phyloP scores from a whole-genome alignment of 2,888 invertebrate species.

The Philonicus albiceps region DNA sequence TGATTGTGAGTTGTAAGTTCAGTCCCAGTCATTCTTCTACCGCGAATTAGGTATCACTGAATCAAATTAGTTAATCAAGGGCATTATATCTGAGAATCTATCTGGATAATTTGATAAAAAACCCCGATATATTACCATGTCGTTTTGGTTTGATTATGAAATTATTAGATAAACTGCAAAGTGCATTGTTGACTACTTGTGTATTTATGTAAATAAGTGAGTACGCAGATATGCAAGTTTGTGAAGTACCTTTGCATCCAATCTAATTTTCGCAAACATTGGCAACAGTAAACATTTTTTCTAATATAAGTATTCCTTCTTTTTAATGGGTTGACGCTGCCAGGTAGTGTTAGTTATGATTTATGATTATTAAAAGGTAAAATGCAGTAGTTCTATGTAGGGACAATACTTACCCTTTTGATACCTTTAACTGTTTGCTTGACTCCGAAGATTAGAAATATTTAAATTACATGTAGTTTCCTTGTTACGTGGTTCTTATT shows the following conservation, averaged over 20 bases:
- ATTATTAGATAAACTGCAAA: background rate
- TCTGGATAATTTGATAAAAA: slow-evolving; percentile 3
- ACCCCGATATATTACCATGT: background rate
- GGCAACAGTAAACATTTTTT: no score
- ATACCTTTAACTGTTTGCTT: no score
- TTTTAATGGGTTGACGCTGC: background rate
- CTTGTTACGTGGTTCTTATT: no score
- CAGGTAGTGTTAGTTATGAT: background rate
- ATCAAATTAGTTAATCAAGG: background rate
- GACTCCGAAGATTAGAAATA: no score
- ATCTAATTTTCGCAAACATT: background rate
- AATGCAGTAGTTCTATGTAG: background rate
- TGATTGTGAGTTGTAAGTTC: background rate
- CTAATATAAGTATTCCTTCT: background rate
- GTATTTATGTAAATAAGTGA: background rate
- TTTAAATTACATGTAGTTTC: no score
- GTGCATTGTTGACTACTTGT: background rate
- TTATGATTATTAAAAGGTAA: background rate
- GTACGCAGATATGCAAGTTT: background rate
- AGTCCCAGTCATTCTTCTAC: background rate
- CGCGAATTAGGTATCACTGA: slow-evolving; percentile 1
- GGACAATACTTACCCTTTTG: no score
- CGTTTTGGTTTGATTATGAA: background rate
- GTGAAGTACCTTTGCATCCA: background rate
- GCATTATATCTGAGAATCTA: background rate